Base-by-base conservation (phyloP, 1,140 invertebrate species). In the Eupristina koningsbergeri region DNA sequence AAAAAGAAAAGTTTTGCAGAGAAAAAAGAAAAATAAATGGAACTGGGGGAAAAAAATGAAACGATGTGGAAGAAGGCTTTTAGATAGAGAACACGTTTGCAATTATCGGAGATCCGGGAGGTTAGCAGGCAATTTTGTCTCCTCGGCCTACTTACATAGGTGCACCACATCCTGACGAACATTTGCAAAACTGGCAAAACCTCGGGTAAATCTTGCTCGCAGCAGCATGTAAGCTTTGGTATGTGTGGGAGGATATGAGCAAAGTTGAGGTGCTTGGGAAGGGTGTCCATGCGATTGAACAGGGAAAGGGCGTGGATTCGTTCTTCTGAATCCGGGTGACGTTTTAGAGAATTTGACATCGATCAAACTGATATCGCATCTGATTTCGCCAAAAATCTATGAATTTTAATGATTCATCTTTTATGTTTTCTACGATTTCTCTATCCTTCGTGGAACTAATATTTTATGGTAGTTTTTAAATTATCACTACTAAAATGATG, bases 251-350 rank as follows among this genome's bases (percentile, higher is more conserved):
- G 86, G 78, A 79, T 69, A 84, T 69, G 75, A 85, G 83, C 85
- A 85, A 77, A 73, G 22, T 74, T 50, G 67, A 71, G 19, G 34
- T 41, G 36, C 71, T 9, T 74, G 6, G 50, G 36, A 61, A 85
- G 67, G 67, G 6, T 41, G 39, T 26, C 67, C 36, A 74, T 83
- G 85, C 86, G 86, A 88, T 89, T 74, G 88, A 89, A 91, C 89
- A 89, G 86, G 84, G 87, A 87, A 91, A 89, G 87, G 90, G 90
- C 89, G 90, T 90, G 89, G 88, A 91, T 86, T 84, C 36, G 3
- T 67, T 71, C 15, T 7, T n/a, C 67, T n/a, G 15, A 11, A 22
- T 11, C 26, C 15, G 5, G n/a, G 1, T 13, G 39, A 41, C 0
- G 67, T 36, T 71, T 41, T 36, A 36, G 53, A 19, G 26, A 19